Conservation (phyloP, 1,140 invertebrate genomes). For the Streblospio benedicti region DNA sequence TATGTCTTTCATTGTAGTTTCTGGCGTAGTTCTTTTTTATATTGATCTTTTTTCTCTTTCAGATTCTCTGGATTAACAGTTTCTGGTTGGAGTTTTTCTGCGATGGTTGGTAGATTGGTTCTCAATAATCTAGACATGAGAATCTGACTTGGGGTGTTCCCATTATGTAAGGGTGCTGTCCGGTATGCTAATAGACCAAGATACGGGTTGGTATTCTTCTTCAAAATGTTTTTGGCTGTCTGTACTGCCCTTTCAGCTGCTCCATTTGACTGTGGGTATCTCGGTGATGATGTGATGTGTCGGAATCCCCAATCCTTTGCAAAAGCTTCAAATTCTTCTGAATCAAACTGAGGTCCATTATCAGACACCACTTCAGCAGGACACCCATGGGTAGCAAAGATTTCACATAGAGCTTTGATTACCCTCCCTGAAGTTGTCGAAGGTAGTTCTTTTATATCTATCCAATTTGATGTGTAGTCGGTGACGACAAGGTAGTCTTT, state of each 20-base stretch:
- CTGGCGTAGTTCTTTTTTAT: too few relatives aligned
- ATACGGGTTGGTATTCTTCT: not conserved
- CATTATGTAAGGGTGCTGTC: not conserved
- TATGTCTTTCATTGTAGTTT: too few relatives aligned
- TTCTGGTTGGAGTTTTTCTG: not conserved
- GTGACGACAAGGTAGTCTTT: not conserved
- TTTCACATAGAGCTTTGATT: too few relatives aligned
- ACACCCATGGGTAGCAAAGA: too few relatives aligned
- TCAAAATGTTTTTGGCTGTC: not conserved
- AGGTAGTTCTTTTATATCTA: too few relatives aligned
- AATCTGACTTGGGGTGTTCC: not conserved
- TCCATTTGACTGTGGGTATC: not conserved
- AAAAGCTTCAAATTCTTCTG: not conserved
- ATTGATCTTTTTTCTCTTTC: too few relatives aligned
- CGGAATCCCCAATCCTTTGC: not conserved
- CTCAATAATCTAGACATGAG: not conserved
- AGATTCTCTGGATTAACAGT: too few relatives aligned
- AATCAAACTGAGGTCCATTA: not conserved
- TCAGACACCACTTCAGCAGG: constrained; percentile 9
- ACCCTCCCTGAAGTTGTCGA: too few relatives aligned
- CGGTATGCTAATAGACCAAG: not conserved
- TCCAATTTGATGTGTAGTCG: not conserved
- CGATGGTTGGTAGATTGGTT: not conserved
- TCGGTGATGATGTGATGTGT: not conserved
- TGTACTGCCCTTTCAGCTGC: not conserved